These are phyloP conservation scores for Paraescarpia echinospica DNA, from an alignment of 1,140 invertebrate species.

Conservation along the genomic window DNA sequence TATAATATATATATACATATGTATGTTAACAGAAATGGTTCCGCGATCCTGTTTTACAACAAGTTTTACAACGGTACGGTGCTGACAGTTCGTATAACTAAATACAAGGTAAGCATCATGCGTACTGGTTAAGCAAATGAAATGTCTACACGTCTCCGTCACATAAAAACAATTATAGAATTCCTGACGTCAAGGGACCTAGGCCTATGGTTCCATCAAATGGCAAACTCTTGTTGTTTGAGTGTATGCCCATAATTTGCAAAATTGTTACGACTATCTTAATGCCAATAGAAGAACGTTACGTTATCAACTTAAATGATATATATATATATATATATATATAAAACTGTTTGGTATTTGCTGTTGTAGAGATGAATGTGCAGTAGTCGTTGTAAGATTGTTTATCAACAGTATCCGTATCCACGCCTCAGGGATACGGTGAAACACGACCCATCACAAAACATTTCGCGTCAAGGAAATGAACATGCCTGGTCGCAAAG, in stretches of 20 bases:
- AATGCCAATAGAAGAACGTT: neutral
- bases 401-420: no score
- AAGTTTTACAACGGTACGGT: neutral
- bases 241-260: neutral
- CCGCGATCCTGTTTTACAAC: neutral
- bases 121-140: neutral
- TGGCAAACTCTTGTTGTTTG: neutral
- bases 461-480: neutral
- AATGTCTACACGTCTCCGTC: neutral
- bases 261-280: neutral
- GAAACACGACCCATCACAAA: neutral
- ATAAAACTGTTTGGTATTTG: no score
- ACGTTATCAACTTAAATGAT: neutral
- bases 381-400: no score
- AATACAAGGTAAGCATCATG: slow-evolving; percentile 5
- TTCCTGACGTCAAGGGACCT: neutral
- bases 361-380: no score
- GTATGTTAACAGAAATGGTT: neutral
- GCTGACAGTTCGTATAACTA: neutral
- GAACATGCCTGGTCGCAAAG: neutral
- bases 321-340: no score
- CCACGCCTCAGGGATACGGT: neutral
- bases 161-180: neutral
- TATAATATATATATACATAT: slow-evolving; percentile 3
- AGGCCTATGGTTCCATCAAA: neutral